Conservation (phyloP, 2,797 vertebrate species). For the Tragopan temminckii region DNA sequence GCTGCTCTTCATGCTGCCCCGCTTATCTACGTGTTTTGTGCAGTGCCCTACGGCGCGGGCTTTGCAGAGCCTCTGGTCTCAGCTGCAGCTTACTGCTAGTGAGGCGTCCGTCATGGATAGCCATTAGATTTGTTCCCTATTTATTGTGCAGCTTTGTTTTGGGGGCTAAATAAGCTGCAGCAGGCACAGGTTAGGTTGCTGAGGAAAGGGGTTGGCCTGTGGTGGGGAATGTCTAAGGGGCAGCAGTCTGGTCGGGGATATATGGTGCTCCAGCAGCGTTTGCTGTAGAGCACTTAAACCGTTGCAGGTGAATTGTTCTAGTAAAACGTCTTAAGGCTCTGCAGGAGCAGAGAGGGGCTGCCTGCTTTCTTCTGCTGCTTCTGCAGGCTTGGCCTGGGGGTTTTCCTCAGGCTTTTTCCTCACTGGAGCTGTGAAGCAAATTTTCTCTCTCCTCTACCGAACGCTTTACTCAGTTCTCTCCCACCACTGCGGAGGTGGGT, state of each 20-base stretch:
- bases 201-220: not conserved
- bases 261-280: no score
- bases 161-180: not conserved
- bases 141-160: not conserved
- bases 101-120: no score
- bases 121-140: not conserved
- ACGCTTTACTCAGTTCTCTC: not conserved
- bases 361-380: not conserved
- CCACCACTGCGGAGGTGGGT: not conserved
- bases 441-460: not conserved
- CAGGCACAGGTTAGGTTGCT: not conserved
- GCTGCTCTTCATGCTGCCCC: not conserved
- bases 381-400: not conserved
- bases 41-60: not conserved
- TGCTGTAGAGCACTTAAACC: not conserved
- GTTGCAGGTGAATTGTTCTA: not conserved
- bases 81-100: not conserved
- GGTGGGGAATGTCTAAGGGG: no score
- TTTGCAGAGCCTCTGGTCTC: not conserved
- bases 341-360: not conserved
- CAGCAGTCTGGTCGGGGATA: not conserved
- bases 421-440: not conserved
- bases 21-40: not conserved
- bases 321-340: not conserved
- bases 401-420: not conserved